Percentiles rank a stretch among this genome's conserved stretches.
These are phyloP conservation scores for Cenopis cana DNA, from an alignment of 2,888 invertebrate species.

Conservation along the genomic window DNA sequence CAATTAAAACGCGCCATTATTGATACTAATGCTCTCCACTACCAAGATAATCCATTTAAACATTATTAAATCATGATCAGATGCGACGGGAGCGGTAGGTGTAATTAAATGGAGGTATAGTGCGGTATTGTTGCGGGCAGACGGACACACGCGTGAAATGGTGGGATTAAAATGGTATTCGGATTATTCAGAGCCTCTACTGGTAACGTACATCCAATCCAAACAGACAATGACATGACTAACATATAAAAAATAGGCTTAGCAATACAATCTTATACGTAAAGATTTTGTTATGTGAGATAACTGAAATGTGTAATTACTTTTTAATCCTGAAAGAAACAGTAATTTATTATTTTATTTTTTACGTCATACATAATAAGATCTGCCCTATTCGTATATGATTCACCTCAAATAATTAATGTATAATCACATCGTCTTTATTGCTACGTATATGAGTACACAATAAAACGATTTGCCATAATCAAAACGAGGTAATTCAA, in stretches of 20 bases:
- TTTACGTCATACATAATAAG: too few relatives aligned
- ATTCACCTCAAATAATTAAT: too few relatives aligned
- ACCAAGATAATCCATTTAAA: slow-evolving; percentile 68
- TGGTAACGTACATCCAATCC: neutral
- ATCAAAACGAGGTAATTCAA: neutral
- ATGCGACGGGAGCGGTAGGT: slow-evolving; percentile 52
- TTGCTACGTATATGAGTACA: too few relatives aligned
- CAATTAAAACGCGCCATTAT: slow-evolving; percentile 54
- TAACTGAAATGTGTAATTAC: too few relatives aligned
- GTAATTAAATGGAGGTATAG: slow-evolving; percentile 59
- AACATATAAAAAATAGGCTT: neutral
- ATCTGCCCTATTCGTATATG: too few relatives aligned
- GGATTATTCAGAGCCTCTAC: slow-evolving; percentile 16
- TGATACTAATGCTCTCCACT: slow-evolving; percentile 54
- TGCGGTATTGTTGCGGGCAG: slow-evolving; percentile 51
- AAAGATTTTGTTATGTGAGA: neutral
- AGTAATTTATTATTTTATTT: too few relatives aligned
- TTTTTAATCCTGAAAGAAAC: too few relatives aligned
- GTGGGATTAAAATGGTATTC: slow-evolving; percentile 31
- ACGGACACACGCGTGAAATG: slow-evolving; percentile 31
- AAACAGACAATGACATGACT: neutral
- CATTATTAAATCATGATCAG: slow-evolving; percentile 69
- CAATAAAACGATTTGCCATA: too few relatives aligned
- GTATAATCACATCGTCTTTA: too few relatives aligned
- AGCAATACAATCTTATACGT: too few relatives aligned